Conservation (phyloP, 2,888 invertebrate species). For the Drosophila borborema region DNA sequence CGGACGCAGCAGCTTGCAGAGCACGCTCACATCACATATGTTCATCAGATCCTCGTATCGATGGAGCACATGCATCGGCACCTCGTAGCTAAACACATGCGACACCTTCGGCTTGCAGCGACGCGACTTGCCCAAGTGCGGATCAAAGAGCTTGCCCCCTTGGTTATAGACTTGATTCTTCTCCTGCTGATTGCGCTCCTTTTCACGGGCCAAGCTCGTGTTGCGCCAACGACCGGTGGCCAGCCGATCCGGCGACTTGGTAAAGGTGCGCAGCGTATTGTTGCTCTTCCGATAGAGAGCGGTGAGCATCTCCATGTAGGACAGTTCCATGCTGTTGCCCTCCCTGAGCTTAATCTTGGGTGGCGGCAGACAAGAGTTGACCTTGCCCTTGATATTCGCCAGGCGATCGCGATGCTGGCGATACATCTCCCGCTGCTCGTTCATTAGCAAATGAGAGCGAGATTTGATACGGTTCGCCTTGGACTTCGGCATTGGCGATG, state of each 20-base stretch:
- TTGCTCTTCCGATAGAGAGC: conserved; percentile 67
- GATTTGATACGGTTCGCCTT: conserved; percentile 27
- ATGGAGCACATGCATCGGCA: conserved; percentile 74
- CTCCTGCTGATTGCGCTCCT: conserved; percentile 61
- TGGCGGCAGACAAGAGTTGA: conserved; percentile 56
- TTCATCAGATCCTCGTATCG: conserved; percentile 73
- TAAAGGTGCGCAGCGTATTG: conserved; percentile 57
- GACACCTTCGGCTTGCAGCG: conserved; percentile 19
- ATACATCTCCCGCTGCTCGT: conserved; percentile 67
- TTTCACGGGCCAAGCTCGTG: conserved; percentile 53
- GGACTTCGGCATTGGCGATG: conserved; percentile 21
- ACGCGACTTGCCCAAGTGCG: conserved; percentile 34
- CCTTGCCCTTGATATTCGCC: conserved; percentile 73
- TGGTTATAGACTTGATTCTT: conserved; percentile 44
- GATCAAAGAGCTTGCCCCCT: conserved; percentile 67
- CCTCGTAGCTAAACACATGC: conserved; percentile 56
- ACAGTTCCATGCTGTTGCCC: conserved; percentile 62
- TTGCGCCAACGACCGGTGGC: conserved; percentile 69
- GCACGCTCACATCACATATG: conserved; percentile 55
- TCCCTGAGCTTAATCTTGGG: conserved; percentile 48
- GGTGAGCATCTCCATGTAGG: conserved; percentile 76
- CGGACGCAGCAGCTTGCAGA: conserved; percentile 79
- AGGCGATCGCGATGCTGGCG: conserved; percentile 72
- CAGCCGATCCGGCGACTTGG: conserved; percentile 66
- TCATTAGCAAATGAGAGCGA: conserved; percentile 43